phyloP scores from a whole-genome alignment of 64 coral and sea anemone species.

The Stichodactyla helianthus region DNA sequence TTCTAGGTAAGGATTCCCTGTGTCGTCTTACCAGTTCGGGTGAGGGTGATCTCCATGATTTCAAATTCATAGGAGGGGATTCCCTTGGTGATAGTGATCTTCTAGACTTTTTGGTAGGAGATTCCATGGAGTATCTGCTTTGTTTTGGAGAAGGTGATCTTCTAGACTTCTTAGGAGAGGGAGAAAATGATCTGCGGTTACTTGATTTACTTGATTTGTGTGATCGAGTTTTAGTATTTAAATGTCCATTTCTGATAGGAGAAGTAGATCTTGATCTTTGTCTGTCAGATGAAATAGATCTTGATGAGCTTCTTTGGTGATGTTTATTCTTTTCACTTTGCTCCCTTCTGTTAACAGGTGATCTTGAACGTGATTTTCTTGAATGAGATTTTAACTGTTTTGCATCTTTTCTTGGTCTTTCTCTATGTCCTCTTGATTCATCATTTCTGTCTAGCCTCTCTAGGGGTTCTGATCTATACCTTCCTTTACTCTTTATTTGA shows the following conservation, averaged over 20 bases:
- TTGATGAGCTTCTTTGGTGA: background rate
- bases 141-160: conserved; percentile 12
- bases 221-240: background rate
- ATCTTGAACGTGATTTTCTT: conserved; percentile 32
- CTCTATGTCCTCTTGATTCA: background rate
- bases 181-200: background rate
- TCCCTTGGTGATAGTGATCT: conserved; percentile 12
- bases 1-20: background rate
- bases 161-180: background rate
- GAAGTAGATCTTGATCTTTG: conserved; percentile 3
- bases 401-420: background rate
- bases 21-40: background rate
- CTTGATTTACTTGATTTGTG: background rate
- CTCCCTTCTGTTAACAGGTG: conserved; percentile 11
- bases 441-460: background rate
- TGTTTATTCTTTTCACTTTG: background rate
- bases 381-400: background rate
- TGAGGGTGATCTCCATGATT: background rate
- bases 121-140: background rate
- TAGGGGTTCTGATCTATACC: background rate
- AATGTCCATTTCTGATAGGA: conserved; percentile 1
- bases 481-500: background rate
- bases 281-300: background rate
- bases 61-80: background rate
- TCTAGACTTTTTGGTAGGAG: background rate